Conservation (phyloP, 53 echinoderm and acorn worm genomes). For the Mesocentrotus franciscanus region DNA sequence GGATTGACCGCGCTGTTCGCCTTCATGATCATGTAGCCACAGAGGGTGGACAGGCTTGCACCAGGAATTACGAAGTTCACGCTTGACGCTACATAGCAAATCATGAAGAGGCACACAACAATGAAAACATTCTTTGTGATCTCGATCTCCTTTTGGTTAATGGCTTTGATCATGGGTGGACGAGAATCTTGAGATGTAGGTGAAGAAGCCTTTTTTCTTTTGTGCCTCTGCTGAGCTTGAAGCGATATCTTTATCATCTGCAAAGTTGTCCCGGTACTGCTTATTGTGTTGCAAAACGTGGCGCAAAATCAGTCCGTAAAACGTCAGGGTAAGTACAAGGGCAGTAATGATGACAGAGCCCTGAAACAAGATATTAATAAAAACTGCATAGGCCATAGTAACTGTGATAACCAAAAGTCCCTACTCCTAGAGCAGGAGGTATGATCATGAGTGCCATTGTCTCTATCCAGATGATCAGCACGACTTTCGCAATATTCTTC, state of each 20-base stretch:
- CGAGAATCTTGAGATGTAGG: neutral
- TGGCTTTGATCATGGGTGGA: slow-evolving; percentile 27
- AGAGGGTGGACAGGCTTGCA: neutral
- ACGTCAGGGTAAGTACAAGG: neutral
- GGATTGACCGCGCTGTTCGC: slow-evolving; percentile 22
- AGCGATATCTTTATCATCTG: neutral
- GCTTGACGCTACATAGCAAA: neutral
- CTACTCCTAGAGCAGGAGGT: neutral
- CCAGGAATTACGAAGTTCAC: slow-evolving; percentile 11
- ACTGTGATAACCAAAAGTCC: neutral
- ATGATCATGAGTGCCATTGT: neutral
- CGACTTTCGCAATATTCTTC: neutral
- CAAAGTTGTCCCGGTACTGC: neutral
- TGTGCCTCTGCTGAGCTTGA: neutral
- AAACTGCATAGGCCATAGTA: neutral
- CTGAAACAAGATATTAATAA: neutral
- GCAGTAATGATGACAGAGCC: neutral
- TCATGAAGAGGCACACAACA: slow-evolving; percentile 1
- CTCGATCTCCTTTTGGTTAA: slow-evolving; percentile 43
- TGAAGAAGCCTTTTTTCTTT: neutral
- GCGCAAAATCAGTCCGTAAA: neutral
- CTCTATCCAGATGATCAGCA: neutral
- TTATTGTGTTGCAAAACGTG: neutral
- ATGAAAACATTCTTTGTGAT: slow-evolving; percentile 45
- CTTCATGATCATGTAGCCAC: neutral